Conservation (phyloP, 1,140 invertebrate genomes). For the Pseudomyrmex flavicornis region DNA sequence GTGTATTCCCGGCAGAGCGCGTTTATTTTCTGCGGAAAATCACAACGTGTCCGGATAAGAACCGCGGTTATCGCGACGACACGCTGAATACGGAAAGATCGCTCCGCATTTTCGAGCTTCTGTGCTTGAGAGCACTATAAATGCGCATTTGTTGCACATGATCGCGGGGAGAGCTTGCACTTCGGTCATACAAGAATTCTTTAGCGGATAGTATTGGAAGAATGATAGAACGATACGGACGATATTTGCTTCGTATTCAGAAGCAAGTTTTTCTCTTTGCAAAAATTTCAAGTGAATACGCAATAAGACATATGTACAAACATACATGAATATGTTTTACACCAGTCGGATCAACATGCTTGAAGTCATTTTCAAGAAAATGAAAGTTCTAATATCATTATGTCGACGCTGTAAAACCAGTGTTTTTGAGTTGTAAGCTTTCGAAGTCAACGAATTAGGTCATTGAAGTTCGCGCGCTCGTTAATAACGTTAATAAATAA, state of each 20-base stretch:
- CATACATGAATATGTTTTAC: too few relatives aligned
- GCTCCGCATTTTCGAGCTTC: background rate
- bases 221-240: constrained; percentile 6
- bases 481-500: too few relatives aligned
- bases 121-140: constrained; percentile 10
- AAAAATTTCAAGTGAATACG: constrained; percentile 4
- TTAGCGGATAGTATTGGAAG: background rate
- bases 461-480: too few relatives aligned
- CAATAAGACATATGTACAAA: too few relatives aligned
- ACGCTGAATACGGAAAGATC: constrained; percentile 52
- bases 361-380: too few relatives aligned
- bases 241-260: constrained; percentile 8
- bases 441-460: too few relatives aligned
- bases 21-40: constrained; percentile 78
- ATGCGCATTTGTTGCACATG: constrained; percentile 16
- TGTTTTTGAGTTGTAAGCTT: too few relatives aligned
- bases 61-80: constrained; percentile 67
- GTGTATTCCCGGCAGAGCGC: constrained; percentile 74
- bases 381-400: too few relatives aligned
- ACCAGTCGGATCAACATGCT: too few relatives aligned
- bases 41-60: constrained; percentile 74
- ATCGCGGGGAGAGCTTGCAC: background rate
- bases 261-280: constrained; percentile 2
- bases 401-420: too few relatives aligned
- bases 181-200: background rate